phyloP scores from a whole-genome alignment of 2,888 invertebrate species.

The Lepidochrysops patricia region DNA sequence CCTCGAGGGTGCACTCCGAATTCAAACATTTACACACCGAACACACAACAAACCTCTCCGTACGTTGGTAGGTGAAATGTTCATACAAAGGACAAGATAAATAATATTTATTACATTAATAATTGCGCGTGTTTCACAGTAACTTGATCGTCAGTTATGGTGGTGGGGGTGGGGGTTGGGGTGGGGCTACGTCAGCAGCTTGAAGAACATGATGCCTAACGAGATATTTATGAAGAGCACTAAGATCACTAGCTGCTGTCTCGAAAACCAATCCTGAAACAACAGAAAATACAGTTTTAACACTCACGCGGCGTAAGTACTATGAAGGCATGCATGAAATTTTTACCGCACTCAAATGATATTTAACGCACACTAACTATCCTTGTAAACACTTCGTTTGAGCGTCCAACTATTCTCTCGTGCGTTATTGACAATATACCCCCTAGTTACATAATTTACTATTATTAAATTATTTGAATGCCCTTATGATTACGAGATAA shows the following conservation, averaged over 20 bases:
- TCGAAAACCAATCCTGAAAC: constrained; percentile 94
- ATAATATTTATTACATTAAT: constrained; percentile 30
- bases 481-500: too few relatives aligned
- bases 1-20: constrained; percentile 39
- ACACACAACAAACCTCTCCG: constrained; percentile 60
- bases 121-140: constrained; percentile 44
- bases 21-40: constrained; percentile 60
- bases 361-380: too few relatives aligned
- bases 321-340: too few relatives aligned
- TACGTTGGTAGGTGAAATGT: constrained; percentile 21
- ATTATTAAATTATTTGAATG: too few relatives aligned
- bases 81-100: constrained; percentile 35
- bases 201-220: constrained; percentile 95
- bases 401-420: too few relatives aligned
- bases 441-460: too few relatives aligned
- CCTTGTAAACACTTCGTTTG: too few relatives aligned
- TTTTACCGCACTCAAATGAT: too few relatives aligned
- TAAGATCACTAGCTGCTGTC: constrained; percentile 94
- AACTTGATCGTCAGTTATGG: constrained; percentile 44
- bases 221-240: constrained; percentile 95
- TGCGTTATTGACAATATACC: too few relatives aligned
- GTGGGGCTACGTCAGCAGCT: constrained; percentile 92
- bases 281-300: constrained; percentile 19
- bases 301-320: too few relatives aligned
- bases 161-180: constrained; percentile 35